These are phyloP conservation scores for Nycticryphes semicollaris DNA, from an alignment of 2,113 vertebrate genomes.

Conservation along the genomic window DNA sequence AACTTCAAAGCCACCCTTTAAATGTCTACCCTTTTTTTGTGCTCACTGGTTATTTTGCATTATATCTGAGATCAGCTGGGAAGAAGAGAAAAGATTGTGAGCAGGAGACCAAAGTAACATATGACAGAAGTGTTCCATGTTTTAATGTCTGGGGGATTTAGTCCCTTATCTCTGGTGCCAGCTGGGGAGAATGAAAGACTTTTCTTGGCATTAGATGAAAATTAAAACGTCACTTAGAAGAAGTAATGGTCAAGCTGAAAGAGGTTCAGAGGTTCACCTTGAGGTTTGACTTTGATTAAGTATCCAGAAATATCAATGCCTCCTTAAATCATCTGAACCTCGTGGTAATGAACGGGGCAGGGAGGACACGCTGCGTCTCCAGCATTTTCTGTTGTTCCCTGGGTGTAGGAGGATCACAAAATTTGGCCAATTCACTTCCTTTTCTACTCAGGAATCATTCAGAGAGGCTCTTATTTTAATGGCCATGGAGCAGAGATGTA, in stretches of 20 bases:
- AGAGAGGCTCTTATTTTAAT: neutral
- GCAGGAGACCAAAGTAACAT: neutral
- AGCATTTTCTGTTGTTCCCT: neutral
- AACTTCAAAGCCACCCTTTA: neutral
- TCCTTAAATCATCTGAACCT: neutral
- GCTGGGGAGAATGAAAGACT: slow-evolving; percentile 13
- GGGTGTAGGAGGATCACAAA: neutral
- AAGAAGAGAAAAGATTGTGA: neutral
- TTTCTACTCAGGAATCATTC: neutral
- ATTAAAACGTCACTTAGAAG: neutral
- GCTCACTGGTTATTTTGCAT: neutral
- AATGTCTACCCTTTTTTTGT: neutral
- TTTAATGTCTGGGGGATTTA: neutral
- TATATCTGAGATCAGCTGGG: neutral
- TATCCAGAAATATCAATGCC: neutral
- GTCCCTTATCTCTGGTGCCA: slow-evolving; percentile 30
- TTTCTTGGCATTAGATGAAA: neutral
- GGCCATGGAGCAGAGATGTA: neutral
- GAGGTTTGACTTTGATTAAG: neutral
- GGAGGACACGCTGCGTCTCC: neutral
- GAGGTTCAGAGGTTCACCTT: neutral
- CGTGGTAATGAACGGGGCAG: neutral
- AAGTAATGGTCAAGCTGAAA: neutral
- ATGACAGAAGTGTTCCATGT: neutral
- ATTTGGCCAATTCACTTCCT: neutral